Base-by-base conservation (phyloP, 1,140 invertebrate genomes). In the Cydia fagiglandana region DNA sequence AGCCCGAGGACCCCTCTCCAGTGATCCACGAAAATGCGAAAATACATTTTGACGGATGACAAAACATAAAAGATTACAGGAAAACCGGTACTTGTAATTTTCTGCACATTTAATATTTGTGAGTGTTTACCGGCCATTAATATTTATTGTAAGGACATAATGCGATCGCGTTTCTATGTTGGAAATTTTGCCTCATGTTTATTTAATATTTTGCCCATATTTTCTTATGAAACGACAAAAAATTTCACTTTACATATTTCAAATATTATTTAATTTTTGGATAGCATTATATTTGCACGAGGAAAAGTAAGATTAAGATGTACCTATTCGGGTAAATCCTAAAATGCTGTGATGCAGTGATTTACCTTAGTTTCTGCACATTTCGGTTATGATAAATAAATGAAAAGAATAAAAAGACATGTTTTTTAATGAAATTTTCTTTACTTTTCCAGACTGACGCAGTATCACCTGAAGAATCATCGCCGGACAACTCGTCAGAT, bases 1-100 rank as follows among this genome's bases (percentile, higher is more conserved):
- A 86, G 80, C 79, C 78, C 76, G 76, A 53, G 47, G 47, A 75
- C 70, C 83, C 85, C 83, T 84, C 81, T 81, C 73, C 50, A 85
- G 80, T 86, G 86, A 87, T 84, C 80, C 88, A 84, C 84, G 45
- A 75, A 84, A 84, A 83, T 83, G 79, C 68, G 84, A 89, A 85
- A 88, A 89, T 86, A 91, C 85, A 91, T 90, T 91, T 88, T 88
- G 85, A 84, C 83, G 88, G 88, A 88, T 88, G 89, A 86, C 84
- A 84, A 83, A 87, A 91, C 84, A 85, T 81, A 88, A 89, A 85
- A 88, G 85, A 83, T 75, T 73, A 75, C 50, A 53, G 28, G 47
- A 28, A 77, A 68, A 61, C 28, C 34, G 73, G 68, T n/a, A 47
- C 82, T 81, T 79, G 75, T 76, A 81, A 85, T 87, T 89, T 89